Evolutionary conservation across 2,113 vertebrate species (phyloP).

Genomic region (Hiodon alosoides): DNA sequence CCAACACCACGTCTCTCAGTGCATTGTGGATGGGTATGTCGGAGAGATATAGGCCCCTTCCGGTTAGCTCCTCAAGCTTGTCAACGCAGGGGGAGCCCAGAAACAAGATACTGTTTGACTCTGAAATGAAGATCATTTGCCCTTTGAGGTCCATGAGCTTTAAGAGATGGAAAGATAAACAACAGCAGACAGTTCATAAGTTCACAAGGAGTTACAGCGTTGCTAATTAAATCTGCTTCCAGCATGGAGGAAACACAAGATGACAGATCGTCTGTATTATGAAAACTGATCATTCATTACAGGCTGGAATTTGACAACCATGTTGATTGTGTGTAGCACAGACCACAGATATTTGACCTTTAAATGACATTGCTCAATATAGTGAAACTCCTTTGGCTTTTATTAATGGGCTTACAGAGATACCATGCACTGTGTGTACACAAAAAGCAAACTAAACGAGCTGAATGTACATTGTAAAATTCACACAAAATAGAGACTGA

Average conservation of each 20-base stretch:
- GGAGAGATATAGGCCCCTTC: slow-evolving; percentile 87
- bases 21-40: slow-evolving; percentile 97
- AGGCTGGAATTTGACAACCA: no score
- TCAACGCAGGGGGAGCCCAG: slow-evolving; percentile 95
- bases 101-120: slow-evolving; percentile 85
- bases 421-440: no score
- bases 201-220: slow-evolving; percentile 1
- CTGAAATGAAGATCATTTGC: slow-evolving; percentile 96
- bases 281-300: not conserved
- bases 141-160: slow-evolving; percentile 97
- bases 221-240: not conserved
- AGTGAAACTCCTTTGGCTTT: no score
- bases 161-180: slow-evolving; percentile 20
- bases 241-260: not conserved
- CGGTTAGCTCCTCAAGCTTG: slow-evolving; percentile 89
- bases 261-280: not conserved
- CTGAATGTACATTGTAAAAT: no score
- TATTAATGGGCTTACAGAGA: no score
- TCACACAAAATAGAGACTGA: no score
- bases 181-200: not conserved
- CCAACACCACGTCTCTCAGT: slow-evolving; percentile 87
- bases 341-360: not conserved
- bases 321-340: not conserved
- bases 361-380: no score
- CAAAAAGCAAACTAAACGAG: no score